phyloP scores from a whole-genome alignment of 2,113 vertebrate species.

The Lota lota region DNA sequence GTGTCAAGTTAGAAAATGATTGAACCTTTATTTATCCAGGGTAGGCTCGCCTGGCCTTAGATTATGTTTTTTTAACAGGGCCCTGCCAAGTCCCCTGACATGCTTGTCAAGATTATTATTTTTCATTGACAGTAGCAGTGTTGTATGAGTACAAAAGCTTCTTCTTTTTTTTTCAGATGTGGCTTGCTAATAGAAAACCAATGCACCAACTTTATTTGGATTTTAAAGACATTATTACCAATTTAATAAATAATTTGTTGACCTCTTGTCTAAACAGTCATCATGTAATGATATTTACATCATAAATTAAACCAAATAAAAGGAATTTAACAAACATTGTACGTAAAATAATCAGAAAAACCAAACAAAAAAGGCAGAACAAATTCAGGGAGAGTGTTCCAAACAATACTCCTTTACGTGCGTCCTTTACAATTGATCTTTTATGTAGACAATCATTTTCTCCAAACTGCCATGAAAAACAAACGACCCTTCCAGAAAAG shows the following conservation, averaged over 20 bases:
- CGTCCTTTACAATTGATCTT: neutral
- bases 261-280: conserved; percentile 86
- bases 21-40: too few species aligned
- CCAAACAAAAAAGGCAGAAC: conserved; percentile 24
- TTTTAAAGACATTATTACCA: conserved; percentile 76
- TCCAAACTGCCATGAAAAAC: neutral
- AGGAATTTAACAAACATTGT: conserved; percentile 78
- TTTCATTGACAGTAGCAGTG: neutral
- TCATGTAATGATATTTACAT: conserved; percentile 91
- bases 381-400: neutral
- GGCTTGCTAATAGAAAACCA: conserved; percentile 26
- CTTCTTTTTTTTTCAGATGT: too few species aligned
- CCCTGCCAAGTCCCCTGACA: too few species aligned
- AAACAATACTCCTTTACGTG: neutral
- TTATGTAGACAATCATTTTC: neutral
- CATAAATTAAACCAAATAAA: conserved; percentile 94
- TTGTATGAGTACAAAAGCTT: neutral
- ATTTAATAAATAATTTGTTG: conserved; percentile 98
- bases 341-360: conserved; percentile 52
- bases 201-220: conserved; percentile 85
- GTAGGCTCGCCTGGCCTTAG: too few species aligned
- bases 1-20: neutral
- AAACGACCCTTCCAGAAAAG: neutral
- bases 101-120: neutral
- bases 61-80: too few species aligned